phyloP scores from a whole-genome alignment of 2,797 vertebrate species.

The Dendrocincla fuliginosa region DNA sequence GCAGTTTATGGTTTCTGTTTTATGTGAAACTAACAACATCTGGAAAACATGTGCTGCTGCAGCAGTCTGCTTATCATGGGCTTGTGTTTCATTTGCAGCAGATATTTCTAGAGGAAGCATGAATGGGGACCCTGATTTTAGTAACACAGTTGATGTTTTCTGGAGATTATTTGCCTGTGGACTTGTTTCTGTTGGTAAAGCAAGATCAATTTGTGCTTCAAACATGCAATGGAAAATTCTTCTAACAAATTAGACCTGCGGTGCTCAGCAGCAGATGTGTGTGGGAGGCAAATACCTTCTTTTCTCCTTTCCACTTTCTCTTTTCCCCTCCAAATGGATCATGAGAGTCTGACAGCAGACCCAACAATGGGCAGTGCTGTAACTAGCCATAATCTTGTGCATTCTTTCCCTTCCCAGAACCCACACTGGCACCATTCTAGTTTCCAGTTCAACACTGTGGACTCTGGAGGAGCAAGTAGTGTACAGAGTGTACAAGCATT shows the following conservation, averaged over 20 bases:
- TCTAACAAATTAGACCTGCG: background rate
- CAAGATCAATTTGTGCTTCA: background rate
- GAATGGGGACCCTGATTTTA: background rate
- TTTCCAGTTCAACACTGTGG: background rate
- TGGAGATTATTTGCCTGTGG: background rate
- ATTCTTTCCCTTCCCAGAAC: background rate
- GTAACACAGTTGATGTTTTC: background rate
- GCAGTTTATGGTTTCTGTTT: background rate
- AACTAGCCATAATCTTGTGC: background rate
- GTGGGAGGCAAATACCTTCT: background rate
- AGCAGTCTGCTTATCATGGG: background rate
- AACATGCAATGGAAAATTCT: background rate
- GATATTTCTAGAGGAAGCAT: background rate
- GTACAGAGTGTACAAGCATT: fast-evolving
- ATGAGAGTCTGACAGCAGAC: background rate
- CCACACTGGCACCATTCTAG: fast-evolving
- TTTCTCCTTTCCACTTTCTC: background rate
- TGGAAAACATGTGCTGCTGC: background rate
- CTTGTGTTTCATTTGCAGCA: background rate
- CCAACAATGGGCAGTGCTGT: background rate
- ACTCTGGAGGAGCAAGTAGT: background rate
- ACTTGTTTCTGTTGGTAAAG: background rate
- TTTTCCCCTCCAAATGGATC: background rate
- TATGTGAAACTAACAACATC: background rate
- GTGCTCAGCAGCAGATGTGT: background rate